Evolutionary conservation across 2,888 invertebrate species (phyloP).

Genomic region (Bruchidius siliquastri): DNA sequence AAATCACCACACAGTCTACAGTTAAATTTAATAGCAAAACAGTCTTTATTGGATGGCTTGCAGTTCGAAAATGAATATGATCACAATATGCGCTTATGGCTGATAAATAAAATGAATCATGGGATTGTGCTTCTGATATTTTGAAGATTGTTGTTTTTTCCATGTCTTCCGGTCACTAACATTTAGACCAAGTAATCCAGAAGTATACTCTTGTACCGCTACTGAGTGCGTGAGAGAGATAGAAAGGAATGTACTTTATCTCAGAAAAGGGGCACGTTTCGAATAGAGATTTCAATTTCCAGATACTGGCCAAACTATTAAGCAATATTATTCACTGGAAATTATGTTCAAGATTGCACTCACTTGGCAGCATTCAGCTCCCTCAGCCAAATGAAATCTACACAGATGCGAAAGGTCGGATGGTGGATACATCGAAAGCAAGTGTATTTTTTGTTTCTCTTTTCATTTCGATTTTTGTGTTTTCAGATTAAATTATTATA

Average conservation of each 20-base stretch:
- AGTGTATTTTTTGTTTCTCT: not conserved
- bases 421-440: not conserved
- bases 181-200: not conserved
- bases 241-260: constrained; percentile 11
- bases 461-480: not conserved
- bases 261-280: constrained; percentile 24
- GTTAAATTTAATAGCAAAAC: no score
- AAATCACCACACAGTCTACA: no score
- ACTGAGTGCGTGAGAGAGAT: not conserved
- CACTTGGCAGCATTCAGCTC: constrained; percentile 1
- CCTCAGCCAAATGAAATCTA: not conserved
- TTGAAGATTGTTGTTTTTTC: no score
- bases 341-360: constrained; percentile 3
- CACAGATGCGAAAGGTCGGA: not conserved
- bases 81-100: no score
- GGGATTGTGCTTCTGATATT: no score
- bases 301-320: constrained; percentile 22
- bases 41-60: no score
- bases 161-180: not conserved
- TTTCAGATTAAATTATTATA: no score
- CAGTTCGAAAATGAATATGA: no score
- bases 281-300: constrained; percentile 44
- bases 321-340: constrained; percentile 20
- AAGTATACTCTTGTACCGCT: not conserved
- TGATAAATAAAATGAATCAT: no score